These are phyloP conservation scores for Crambe crambe DNA, from an alignment of 37 sponge, comb jelly and placozoan species.

Conservation along the genomic window DNA sequence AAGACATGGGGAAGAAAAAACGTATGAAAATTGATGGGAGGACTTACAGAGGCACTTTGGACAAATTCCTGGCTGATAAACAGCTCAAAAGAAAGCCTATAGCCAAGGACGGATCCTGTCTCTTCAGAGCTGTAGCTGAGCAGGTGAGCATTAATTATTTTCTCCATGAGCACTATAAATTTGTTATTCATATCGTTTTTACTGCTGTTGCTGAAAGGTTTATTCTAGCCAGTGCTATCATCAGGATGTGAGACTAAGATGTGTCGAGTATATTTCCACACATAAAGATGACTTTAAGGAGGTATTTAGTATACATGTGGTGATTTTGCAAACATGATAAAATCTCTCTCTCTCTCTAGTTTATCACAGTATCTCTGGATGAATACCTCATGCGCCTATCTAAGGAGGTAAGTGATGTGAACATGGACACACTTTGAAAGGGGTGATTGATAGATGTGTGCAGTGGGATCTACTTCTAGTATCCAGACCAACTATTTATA, in stretches of 20 bases:
- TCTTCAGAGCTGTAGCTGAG: constrained; percentile 89
- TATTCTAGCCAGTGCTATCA: constrained; percentile 52
- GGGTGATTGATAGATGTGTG: too few relatives aligned
- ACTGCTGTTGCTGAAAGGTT: constrained; percentile 17
- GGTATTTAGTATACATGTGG: background rate
- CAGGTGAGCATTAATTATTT: constrained; percentile 61
- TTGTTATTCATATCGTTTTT: background rate
- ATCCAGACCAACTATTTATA: background rate
- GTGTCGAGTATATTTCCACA: constrained; percentile 54
- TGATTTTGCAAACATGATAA: background rate
- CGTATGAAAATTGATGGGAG: constrained; percentile 1
- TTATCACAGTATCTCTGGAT: constrained; percentile 37
- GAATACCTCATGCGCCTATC: constrained; percentile 37
- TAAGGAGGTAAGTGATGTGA: constrained; percentile 1
- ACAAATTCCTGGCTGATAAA: constrained; percentile 23
- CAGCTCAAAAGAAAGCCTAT: constrained; percentile 60
- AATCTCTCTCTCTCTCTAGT: constrained; percentile 30
- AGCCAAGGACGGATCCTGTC: constrained; percentile 89
- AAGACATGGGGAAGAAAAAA: constrained; percentile 27
- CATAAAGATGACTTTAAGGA: constrained; percentile 61
- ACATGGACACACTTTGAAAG: too few relatives aligned
- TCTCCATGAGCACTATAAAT: too few relatives aligned
- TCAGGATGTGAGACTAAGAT: constrained; percentile 30
- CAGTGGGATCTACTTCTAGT: too few relatives aligned
- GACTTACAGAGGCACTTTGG: constrained; percentile 25